phyloP scores from a whole-genome alignment of 2,888 invertebrate species.

The Apodemia duryi region DNA sequence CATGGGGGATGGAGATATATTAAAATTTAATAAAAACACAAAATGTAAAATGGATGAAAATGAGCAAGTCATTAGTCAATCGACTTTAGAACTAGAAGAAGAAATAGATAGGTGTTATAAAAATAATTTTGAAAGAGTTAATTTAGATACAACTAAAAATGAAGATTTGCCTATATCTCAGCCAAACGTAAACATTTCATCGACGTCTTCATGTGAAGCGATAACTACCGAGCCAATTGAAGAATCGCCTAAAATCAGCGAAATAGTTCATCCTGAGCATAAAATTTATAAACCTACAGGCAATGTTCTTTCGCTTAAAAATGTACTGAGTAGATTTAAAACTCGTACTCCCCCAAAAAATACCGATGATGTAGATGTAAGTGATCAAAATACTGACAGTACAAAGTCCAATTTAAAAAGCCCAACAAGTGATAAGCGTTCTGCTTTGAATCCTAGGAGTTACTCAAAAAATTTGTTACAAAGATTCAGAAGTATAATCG shows the following conservation, averaged over 20 bases:
- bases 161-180: slow-evolving; percentile 56
- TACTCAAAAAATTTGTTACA: slow-evolving; percentile 71
- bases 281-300: slow-evolving; percentile 86
- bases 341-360: slow-evolving; percentile 60
- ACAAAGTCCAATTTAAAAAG: slow-evolving; percentile 59
- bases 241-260: slow-evolving; percentile 62
- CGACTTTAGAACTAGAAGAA: slow-evolving; percentile 70
- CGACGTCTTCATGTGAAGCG: slow-evolving; percentile 77
- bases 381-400: slow-evolving; percentile 59
- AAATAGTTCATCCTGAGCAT: slow-evolving; percentile 86
- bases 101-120: slow-evolving; percentile 75
- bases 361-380: slow-evolving; percentile 57
- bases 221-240: slow-evolving; percentile 64
- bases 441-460: slow-evolving; percentile 64
- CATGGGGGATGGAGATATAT: slow-evolving; percentile 64
- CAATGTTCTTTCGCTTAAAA: slow-evolving; percentile 75
- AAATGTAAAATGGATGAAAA: slow-evolving; percentile 55
- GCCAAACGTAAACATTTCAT: slow-evolving; percentile 71
- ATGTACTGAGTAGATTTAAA: slow-evolving; percentile 77
- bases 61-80: slow-evolving; percentile 64
- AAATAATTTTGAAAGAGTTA: slow-evolving; percentile 63
- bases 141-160: slow-evolving; percentile 58
- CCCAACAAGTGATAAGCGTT: slow-evolving; percentile 61
- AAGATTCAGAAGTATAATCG: slow-evolving; percentile 71
- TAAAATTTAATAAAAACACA: slow-evolving; percentile 62